Conservation (phyloP, 2,888 invertebrate genomes). For the Trilocha varians region DNA sequence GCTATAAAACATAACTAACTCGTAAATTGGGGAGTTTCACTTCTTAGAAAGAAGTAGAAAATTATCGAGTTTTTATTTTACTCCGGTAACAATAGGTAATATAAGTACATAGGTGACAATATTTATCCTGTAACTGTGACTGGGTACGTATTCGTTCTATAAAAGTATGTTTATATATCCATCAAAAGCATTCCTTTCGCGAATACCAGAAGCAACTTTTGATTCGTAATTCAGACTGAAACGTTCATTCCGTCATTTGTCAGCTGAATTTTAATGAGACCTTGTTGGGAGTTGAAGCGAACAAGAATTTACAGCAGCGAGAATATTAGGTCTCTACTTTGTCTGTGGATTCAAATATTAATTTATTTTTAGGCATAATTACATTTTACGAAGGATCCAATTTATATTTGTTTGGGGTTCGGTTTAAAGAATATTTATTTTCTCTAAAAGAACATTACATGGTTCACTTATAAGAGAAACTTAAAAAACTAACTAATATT, state of each 20-base stretch:
- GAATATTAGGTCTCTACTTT: neutral
- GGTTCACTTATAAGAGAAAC: too few relatives aligned
- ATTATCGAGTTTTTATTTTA: too few relatives aligned
- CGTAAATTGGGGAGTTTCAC: too few relatives aligned
- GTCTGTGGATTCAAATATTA: constrained; percentile 4
- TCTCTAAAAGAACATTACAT: too few relatives aligned
- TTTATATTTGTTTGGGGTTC: neutral
- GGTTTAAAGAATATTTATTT: too few relatives aligned
- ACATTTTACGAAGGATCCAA: neutral
- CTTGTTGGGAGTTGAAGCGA: neutral
- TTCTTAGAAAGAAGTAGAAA: too few relatives aligned
- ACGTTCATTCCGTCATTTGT: constrained; percentile 22
- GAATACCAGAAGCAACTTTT: constrained; percentile 17
- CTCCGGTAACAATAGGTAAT: too few relatives aligned
- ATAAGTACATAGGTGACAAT: too few relatives aligned
- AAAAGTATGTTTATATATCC: neutral
- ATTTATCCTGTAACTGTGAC: too few relatives aligned
- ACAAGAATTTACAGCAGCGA: neutral
- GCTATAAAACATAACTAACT: too few relatives aligned
- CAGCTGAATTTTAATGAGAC: constrained; percentile 22
- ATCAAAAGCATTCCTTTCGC: constrained; percentile 3
- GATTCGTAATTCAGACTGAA: constrained; percentile 21
- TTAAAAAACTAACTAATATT: too few relatives aligned
- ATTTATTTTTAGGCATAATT: neutral
- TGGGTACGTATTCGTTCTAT: too few relatives aligned